A percentile compares a stretch with the other conserved stretches of the same genome.
These are phyloP conservation scores for Reinhardtius hippoglossoides DNA, from an alignment of 2,113 vertebrate species.

Conservation along the genomic window DNA sequence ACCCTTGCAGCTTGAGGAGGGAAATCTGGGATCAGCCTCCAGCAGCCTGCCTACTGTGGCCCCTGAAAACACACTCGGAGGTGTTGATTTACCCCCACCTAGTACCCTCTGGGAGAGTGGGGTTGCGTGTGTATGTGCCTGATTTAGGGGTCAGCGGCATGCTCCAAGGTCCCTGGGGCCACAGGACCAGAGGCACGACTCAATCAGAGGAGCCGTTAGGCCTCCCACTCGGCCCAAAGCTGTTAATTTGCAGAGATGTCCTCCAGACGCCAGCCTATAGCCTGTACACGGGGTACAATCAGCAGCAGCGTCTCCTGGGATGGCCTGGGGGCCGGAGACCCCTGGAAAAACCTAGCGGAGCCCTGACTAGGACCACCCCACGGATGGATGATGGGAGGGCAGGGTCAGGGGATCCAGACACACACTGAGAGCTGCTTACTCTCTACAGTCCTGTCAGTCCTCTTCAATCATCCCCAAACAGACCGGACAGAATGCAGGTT, in stretches of 20 bases:
- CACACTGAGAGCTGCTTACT: slow-evolving; percentile 63
- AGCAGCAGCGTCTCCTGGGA: slow-evolving; percentile 66
- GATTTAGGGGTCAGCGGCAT: slow-evolving; percentile 60
- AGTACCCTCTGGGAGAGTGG: slow-evolving; percentile 50
- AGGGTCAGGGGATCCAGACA: slow-evolving; percentile 54
- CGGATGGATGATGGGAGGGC: slow-evolving; percentile 47
- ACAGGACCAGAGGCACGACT: slow-evolving; percentile 57
- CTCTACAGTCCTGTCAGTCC: slow-evolving; percentile 64
- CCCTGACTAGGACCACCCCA: slow-evolving; percentile 57
- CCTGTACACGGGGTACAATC: slow-evolving; percentile 67
- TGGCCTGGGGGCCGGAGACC: slow-evolving; percentile 37
- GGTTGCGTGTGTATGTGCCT: slow-evolving; percentile 46
- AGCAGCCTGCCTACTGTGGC: slow-evolving; percentile 65
- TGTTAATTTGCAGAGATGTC: slow-evolving; percentile 62
- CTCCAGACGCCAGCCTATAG: slow-evolving; percentile 50
- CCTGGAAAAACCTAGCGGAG: slow-evolving; percentile 14
- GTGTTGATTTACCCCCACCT: slow-evolving; percentile 77
- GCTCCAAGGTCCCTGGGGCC: slow-evolving; percentile 51
- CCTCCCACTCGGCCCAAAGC: slow-evolving; percentile 59
- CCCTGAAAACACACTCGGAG: slow-evolving; percentile 70
- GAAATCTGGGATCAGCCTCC: slow-evolving; percentile 75
- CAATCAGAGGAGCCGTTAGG: slow-evolving; percentile 73
- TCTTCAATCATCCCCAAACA: slow-evolving; percentile 63
- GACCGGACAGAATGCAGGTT: slow-evolving; percentile 72
- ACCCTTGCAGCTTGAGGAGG: slow-evolving; percentile 63